These are phyloP conservation scores for Drosophila mercatorum DNA, from an alignment of 2,888 invertebrate species.

Conservation along the genomic window DNA sequence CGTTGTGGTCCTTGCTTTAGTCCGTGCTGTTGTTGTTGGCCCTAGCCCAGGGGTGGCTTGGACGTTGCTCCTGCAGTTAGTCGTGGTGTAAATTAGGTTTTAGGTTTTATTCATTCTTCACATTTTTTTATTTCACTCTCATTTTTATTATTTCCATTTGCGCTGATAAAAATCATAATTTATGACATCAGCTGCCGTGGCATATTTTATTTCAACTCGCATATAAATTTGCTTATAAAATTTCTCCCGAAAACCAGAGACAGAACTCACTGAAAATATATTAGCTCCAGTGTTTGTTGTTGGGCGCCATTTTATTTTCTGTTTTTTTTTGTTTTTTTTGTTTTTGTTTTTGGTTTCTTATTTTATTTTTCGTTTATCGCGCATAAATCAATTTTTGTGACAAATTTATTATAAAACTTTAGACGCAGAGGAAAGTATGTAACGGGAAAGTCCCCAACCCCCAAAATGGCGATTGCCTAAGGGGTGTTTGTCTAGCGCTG, in stretches of 20 bases:
- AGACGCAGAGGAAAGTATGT: constrained; percentile 35
- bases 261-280: constrained; percentile 58
- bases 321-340: constrained; percentile 10
- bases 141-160: constrained; percentile 75
- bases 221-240: constrained; percentile 44
- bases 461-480: constrained; percentile 47
- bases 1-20: constrained; percentile 1
- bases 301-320: constrained; percentile 17
- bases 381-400: constrained; percentile 82
- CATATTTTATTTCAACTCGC: constrained; percentile 66
- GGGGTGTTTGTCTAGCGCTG: constrained; percentile 33
- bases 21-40: constrained; percentile 8
- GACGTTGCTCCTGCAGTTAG: constrained; percentile 44
- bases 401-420: constrained; percentile 81
- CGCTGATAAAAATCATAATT: constrained; percentile 84
- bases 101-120: constrained; percentile 46
- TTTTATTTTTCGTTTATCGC: constrained; percentile 77
- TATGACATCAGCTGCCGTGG: constrained; percentile 80
- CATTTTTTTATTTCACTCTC: constrained; percentile 46
- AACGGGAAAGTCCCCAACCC: constrained; percentile 15
- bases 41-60: constrained; percentile 41
- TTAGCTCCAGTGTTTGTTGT: constrained; percentile 53
- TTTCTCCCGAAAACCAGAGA: constrained; percentile 21
- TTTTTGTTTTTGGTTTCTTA: constrained; percentile 52
- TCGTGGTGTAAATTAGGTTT: constrained; percentile 70